Evolutionary conservation across 2,888 invertebrate species (phyloP).

Genomic region (Cerastis rubricosa): DNA sequence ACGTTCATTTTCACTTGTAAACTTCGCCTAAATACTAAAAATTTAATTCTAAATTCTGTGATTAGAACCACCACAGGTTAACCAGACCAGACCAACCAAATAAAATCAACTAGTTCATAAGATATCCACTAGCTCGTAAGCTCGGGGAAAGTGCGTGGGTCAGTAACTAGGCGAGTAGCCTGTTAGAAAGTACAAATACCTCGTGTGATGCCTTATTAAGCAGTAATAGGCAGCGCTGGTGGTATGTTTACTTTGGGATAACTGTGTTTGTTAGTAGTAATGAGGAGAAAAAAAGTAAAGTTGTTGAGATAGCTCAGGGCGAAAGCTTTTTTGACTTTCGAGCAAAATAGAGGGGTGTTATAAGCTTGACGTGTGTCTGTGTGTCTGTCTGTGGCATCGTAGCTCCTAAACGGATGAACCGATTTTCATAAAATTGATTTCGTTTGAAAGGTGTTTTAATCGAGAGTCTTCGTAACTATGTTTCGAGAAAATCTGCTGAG

Average conservation of each 20-base stretch:
- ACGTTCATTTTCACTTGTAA: background rate
- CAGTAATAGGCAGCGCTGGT: conserved; percentile 16
- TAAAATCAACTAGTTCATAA: conserved; percentile 23
- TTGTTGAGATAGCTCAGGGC: background rate
- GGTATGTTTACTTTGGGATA: conserved; percentile 9
- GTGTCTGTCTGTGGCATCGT: too few relatives aligned
- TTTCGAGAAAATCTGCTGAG: too few relatives aligned
- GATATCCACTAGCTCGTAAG: conserved; percentile 14
- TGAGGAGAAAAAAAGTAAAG: background rate
- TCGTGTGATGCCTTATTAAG: conserved; percentile 44
- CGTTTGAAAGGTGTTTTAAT: too few relatives aligned
- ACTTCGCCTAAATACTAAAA: background rate
- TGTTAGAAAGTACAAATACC: conserved; percentile 58
- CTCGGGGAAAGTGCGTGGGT: conserved; percentile 52
- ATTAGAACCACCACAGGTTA: background rate
- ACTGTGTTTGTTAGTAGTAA: conserved; percentile 1
- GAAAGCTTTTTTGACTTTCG: too few relatives aligned
- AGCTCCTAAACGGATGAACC: too few relatives aligned
- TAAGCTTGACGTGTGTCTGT: too few relatives aligned
- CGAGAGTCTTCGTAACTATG: too few relatives aligned
- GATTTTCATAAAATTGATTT: too few relatives aligned
- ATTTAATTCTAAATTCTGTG: background rate
- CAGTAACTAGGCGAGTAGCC: conserved; percentile 36
- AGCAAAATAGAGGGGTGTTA: too few relatives aligned
- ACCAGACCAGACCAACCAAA: background rate